Base-by-base conservation (phyloP, 30 jellyfish, hydroid and myxozoan genomes). In the Mastigias papua region DNA sequence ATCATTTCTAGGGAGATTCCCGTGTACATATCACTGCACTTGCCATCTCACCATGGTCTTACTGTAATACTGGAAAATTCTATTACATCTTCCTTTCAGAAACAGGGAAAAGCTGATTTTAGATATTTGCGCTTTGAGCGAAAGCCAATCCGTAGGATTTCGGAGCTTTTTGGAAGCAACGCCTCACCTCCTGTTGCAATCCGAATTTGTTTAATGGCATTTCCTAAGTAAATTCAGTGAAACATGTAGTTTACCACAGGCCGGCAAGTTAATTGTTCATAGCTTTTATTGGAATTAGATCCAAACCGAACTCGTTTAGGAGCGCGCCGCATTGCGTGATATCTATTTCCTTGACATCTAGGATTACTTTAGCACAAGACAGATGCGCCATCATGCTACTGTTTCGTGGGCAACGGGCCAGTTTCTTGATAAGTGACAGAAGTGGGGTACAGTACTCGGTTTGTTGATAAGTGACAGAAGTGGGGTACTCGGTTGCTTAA, bases 281-380 rank as follows among this genome's bases (percentile, higher is more conserved):
- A 63, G 74, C 34, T 27, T 63, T 63, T 11, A 6, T 7, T 63
- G 74, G 74, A 63, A 63, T 63, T 63, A 11, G 21, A 63, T 5
- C 37, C 1, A 63, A 63, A 27, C 37, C 74, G 23, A 63, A 17
- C 74, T 2, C 19, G 37, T 8, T 11, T 17, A 9, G n/a, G 37
- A 63, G 19, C 37, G 37, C 74, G 42, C 74, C 74, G 13, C 74
- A 4, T 63, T 63, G 74, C 74, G 74, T 63, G 74, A 63, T 63
- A 27, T 27, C 70, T 4, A 58, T 46, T 46, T 46, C 67, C 67
- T 51, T 51, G 27, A 51, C 54, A 37, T 37, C 10, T 11, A 37
- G 54, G 11, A 37, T 37, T 37, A 37, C 10, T 3, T 37, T 37
- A 3, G 11, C 54, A 37, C 54, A 37, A 37, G 54, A 37, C 11